Conservation (phyloP, 2,113 vertebrate species). For the Phasianus colchicus region DNA sequence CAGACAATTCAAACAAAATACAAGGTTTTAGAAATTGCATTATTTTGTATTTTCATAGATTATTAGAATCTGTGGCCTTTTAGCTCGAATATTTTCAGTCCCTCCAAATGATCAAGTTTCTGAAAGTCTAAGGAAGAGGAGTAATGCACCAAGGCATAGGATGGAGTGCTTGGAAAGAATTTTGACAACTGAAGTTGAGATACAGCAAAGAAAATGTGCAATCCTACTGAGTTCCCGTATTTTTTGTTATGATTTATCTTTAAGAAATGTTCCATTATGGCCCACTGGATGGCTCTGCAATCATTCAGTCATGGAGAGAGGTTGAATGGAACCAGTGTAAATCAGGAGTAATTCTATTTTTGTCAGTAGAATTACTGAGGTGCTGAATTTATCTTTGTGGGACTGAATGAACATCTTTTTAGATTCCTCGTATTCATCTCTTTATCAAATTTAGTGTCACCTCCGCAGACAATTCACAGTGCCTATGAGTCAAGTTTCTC, state of each 20-base stretch:
- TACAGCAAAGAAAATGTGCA: not conserved
- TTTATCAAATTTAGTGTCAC: not conserved
- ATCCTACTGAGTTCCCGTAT: accelerated
- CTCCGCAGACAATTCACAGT: not conserved
- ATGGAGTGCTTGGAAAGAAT: not conserved
- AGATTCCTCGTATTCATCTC: not conserved
- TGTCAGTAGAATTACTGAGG: not conserved
- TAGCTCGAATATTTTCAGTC: not conserved
- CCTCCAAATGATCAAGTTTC: not conserved
- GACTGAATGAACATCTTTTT: not conserved
- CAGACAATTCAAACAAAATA: not conserved
- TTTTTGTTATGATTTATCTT: not conserved
- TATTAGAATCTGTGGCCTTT: not conserved
- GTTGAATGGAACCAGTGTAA: not conserved
- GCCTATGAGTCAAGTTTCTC: not conserved
- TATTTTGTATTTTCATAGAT: not conserved
- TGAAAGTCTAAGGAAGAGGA: not conserved
- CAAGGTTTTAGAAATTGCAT: not conserved
- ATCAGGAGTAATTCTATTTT: not conserved
- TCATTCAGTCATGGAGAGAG: not conserved
- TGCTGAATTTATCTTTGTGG: not conserved
- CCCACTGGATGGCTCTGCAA: constrained; percentile 20
- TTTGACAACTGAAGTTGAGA: not conserved
- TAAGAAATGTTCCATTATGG: not conserved
- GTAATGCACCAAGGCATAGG: not conserved